phyloP scores from a whole-genome alignment of 2,797 vertebrate species.

The Scleropages formosus region DNA sequence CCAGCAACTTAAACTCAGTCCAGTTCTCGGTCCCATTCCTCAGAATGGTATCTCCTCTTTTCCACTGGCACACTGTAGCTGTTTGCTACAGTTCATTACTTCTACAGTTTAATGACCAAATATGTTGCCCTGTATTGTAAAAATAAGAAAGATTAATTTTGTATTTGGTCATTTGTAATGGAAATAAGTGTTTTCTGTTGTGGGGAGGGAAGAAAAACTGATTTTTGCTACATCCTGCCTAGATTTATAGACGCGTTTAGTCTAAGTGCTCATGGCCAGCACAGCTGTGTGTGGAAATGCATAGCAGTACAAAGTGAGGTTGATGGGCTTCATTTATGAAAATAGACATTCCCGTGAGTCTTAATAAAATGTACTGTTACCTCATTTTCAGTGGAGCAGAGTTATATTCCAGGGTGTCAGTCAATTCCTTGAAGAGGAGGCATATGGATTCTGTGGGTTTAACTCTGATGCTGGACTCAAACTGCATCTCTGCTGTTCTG shows the following conservation, averaged over 20 bases:
- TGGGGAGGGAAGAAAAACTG: slow-evolving; percentile 47
- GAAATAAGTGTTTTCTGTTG: slow-evolving; percentile 41
- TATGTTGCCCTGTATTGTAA: slow-evolving; percentile 50
- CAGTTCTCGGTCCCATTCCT: slow-evolving; percentile 18
- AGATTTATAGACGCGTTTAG: slow-evolving; percentile 39
- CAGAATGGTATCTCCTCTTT: slow-evolving; percentile 36
- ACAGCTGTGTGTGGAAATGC: slow-evolving; percentile 35
- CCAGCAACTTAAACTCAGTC: slow-evolving; percentile 36
- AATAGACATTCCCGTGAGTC: slow-evolving; percentile 4
- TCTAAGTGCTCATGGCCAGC: slow-evolving; percentile 21
- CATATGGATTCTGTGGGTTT: no score
- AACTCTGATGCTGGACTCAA: no score
- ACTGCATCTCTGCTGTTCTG: no score
- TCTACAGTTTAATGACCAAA: slow-evolving; percentile 52
- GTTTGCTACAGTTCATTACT: slow-evolving; percentile 48
- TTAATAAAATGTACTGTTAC: slow-evolving; percentile 5
- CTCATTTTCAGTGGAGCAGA: not conserved
- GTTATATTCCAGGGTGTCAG: not conserved
- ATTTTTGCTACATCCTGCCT: slow-evolving; percentile 45
- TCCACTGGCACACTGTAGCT: slow-evolving; percentile 44
- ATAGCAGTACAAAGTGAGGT: slow-evolving; percentile 5
- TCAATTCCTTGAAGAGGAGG: not conserved
- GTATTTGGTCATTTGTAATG: slow-evolving; percentile 53
- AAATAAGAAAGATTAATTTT: slow-evolving; percentile 51
- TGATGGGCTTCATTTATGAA: slow-evolving; percentile 32